Evolutionary conservation across 2,113 vertebrate species (phyloP).

Genomic region (Rallus limicola): DNA sequence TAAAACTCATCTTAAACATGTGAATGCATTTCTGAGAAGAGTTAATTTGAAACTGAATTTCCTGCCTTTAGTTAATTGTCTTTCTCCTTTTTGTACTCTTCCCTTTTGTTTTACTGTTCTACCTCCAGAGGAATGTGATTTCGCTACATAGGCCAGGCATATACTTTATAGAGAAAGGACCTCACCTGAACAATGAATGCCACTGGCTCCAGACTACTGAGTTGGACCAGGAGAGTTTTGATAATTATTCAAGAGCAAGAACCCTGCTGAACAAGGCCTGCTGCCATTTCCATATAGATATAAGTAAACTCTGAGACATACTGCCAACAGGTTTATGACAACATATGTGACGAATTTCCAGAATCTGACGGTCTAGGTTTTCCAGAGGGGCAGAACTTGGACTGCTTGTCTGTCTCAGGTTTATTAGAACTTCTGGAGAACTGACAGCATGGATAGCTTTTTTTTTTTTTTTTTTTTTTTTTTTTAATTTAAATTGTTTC

Average conservation of each 20-base stretch:
- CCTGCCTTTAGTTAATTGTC: not conserved
- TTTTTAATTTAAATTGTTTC: not conserved
- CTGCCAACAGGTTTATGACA: not conserved
- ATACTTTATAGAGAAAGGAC: not conserved
- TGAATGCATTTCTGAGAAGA: not conserved
- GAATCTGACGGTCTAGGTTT: not conserved
- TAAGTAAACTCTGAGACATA: not conserved
- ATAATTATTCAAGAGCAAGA: not conserved
- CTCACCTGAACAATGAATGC: not conserved
- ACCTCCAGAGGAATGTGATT: fast-evolving
- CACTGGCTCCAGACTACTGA: not conserved
- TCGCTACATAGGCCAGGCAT: not conserved
- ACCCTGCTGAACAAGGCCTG: not conserved
- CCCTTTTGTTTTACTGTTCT: not conserved
- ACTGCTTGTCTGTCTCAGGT: not conserved
- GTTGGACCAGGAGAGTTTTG: not conserved
- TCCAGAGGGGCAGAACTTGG: not conserved
- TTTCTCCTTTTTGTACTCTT: not conserved
- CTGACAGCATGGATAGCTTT: not conserved
- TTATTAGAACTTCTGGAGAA: not conserved
- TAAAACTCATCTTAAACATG: not conserved
- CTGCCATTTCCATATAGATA: not conserved
- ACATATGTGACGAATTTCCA: not conserved
- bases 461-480: not conserved
- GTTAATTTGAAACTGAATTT: not conserved